These are phyloP conservation scores for Ormyrus thymus DNA, from an alignment of 2,888 invertebrate species.

Conservation along the genomic window DNA sequence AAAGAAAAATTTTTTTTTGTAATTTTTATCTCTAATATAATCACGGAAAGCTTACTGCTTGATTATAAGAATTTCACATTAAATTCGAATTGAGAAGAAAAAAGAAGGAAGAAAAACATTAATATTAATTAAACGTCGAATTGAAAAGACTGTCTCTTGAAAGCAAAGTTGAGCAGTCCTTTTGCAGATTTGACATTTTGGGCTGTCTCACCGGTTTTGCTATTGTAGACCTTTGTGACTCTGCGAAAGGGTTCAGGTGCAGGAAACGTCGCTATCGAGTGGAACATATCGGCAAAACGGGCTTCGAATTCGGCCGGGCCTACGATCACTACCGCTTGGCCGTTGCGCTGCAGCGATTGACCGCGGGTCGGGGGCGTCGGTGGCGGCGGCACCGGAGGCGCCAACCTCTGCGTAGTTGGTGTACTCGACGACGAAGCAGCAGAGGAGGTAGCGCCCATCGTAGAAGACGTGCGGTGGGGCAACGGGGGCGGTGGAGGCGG, in stretches of 20 bases:
- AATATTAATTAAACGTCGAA: slow-evolving; percentile 38
- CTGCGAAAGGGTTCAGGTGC: slow-evolving; percentile 82
- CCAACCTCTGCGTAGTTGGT: slow-evolving; percentile 59
- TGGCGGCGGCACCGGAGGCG: slow-evolving; percentile 68
- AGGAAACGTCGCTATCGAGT: slow-evolving; percentile 80
- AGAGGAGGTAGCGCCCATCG: not conserved
- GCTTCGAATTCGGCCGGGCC: slow-evolving; percentile 80
- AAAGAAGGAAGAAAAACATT: not conserved
- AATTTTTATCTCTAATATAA: no score
- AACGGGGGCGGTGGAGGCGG: slow-evolving; percentile 72
- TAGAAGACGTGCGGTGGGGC: slow-evolving; percentile 66
- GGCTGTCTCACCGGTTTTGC: slow-evolving; percentile 77
- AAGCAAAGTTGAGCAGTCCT: slow-evolving; percentile 24
- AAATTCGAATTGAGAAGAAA: slow-evolving; percentile 14
- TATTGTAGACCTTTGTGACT: slow-evolving; percentile 82
- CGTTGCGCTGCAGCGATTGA: slow-evolving; percentile 59
- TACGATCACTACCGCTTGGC: slow-evolving; percentile 26
- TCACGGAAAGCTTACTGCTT: not conserved
- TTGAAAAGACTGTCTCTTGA: slow-evolving; percentile 44
- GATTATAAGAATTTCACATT: slow-evolving; percentile 37
- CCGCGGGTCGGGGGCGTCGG: slow-evolving; percentile 76
- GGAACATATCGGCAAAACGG: slow-evolving; percentile 82
- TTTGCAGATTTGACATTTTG: slow-evolving; percentile 8
- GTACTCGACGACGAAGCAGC: slow-evolving; percentile 46
- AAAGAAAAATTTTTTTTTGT: no score